These are phyloP conservation scores for Elanoides forficatus DNA, from an alignment of 2,113 vertebrate species.

Conservation along the genomic window DNA sequence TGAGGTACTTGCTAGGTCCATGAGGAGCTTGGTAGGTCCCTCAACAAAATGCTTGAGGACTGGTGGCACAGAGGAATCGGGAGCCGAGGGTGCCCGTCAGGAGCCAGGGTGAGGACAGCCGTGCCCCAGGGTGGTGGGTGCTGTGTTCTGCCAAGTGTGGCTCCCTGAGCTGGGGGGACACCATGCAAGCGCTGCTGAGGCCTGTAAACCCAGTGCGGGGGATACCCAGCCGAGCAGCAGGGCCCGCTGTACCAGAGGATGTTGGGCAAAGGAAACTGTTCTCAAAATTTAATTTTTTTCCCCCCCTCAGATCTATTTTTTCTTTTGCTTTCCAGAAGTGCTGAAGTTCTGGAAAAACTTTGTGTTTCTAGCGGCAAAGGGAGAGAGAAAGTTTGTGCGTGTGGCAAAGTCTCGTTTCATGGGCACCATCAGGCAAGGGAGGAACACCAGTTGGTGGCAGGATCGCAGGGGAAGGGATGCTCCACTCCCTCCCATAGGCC, in stretches of 20 bases:
- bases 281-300: not conserved
- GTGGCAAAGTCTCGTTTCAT: not conserved
- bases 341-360: not conserved
- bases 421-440: not conserved
- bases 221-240: not conserved
- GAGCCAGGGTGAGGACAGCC: not conserved
- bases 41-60: fast-evolving
- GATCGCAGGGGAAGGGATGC: not conserved
- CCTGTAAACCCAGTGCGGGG: not conserved
- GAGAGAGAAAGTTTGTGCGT: not conserved
- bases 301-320: not conserved
- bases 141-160: not conserved
- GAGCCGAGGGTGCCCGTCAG: not conserved
- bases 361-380: not conserved
- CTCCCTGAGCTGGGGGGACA: not conserved
- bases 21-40: not conserved
- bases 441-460: not conserved
- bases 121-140: not conserved
- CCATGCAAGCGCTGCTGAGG: not conserved
- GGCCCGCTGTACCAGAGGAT: not conserved
- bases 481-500: fast-evolving
- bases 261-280: not conserved
- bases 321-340: not conserved
- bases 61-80: not conserved
- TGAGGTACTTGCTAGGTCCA: not conserved